Conservation (phyloP, 2,888 invertebrate species). For the Rambutsinella grinnellia region DNA sequence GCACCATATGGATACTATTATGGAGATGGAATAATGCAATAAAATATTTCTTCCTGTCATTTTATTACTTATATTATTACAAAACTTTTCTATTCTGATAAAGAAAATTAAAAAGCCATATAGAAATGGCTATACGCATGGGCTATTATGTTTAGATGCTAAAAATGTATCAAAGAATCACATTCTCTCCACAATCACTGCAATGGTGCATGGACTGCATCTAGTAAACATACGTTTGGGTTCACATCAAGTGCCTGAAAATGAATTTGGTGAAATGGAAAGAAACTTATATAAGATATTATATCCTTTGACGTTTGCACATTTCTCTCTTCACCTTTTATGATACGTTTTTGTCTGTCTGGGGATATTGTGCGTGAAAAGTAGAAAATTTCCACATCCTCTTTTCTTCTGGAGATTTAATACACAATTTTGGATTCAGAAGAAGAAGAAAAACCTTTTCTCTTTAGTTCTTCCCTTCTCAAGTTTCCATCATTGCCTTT, state of each 20-base stretch:
- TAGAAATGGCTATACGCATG: no score
- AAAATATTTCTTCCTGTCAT: neutral
- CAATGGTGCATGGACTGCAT: neutral
- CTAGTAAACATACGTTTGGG: neutral
- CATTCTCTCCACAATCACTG: neutral
- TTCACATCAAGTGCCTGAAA: neutral
- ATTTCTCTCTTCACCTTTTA: constrained; percentile 30
- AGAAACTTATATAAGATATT: neutral
- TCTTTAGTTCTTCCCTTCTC: neutral
- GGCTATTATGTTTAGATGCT: no score
- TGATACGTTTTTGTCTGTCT: neutral
- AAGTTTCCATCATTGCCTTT: neutral
- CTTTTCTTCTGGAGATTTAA: constrained; percentile 8
- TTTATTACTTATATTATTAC: neutral
- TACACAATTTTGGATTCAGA: constrained; percentile 13
- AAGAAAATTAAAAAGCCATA: neutral
- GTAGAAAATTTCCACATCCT: constrained; percentile 45
- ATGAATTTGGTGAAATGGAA: constrained; percentile 14
- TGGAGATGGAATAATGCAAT: neutral
- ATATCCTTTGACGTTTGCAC: neutral
- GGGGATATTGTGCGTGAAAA: constrained; percentile 46
- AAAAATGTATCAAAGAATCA: no score
- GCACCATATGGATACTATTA: neutral
- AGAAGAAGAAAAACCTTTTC: neutral
- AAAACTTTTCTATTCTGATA: neutral